Conservation (phyloP, 2,113 vertebrate species). For the Oncorhynchus nerka region DNA sequence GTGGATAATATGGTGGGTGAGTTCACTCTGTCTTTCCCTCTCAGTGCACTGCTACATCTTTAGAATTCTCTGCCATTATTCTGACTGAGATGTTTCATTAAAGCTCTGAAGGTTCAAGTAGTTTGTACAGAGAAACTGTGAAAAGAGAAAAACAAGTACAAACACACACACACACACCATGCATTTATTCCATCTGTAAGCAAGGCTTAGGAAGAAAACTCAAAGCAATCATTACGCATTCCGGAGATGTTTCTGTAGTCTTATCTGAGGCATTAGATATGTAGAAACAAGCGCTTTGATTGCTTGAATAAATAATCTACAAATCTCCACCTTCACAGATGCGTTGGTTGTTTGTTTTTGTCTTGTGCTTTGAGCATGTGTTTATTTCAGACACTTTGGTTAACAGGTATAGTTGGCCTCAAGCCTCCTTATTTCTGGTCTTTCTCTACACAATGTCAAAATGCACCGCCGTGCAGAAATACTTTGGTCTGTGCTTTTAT, state of each 20-base stretch:
- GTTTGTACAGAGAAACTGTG: constrained; percentile 59
- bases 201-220: constrained; percentile 62
- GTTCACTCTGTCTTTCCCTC: constrained; percentile 12
- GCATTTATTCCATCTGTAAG: constrained; percentile 56
- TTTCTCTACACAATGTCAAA: constrained; percentile 52
- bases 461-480: constrained; percentile 63
- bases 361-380: constrained; percentile 54
- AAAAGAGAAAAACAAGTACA: constrained; percentile 37
- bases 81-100: constrained; percentile 68
- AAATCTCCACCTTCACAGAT: constrained; percentile 14
- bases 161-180: constrained; percentile 25
- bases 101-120: constrained; percentile 78
- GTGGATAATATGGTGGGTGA: constrained; percentile 20
- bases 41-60: constrained; percentile 48
- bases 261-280: constrained; percentile 53
- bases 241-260: constrained; percentile 53
- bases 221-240: constrained; percentile 42
- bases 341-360: constrained; percentile 36
- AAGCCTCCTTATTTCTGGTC: constrained; percentile 49
- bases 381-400: constrained; percentile 75
- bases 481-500: constrained; percentile 81
- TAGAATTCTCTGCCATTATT: constrained; percentile 51
- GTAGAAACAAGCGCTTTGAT: constrained; percentile 67
- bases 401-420: constrained; percentile 57
- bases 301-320: constrained; percentile 55